Evolutionary conservation across 2,888 invertebrate genomes (phyloP), one percentile per base, ranked within the genome.

Genomic region (Miltochrista miniata): DNA sequence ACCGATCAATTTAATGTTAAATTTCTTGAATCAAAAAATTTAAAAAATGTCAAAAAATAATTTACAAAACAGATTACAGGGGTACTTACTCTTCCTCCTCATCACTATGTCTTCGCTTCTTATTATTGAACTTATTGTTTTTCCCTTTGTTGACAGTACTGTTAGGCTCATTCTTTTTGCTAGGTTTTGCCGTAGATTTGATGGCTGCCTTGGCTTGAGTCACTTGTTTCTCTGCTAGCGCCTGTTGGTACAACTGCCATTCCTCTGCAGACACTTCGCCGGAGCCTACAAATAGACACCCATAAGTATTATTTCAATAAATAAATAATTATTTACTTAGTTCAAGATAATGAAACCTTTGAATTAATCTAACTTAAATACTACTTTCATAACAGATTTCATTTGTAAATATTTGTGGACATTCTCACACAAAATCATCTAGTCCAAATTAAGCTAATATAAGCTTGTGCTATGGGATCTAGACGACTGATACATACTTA

Each of bases 191-290:
- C 0, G 68, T 39, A 3, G 75, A 49, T 56, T 81, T 84, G 0
- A 71, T 35, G 11, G 69, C 51, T 0, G 68, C 50, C 54, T 83
- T 87, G 45, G 54, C 70, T 31, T 75, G 74, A 0, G 69, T 47
- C 7, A 69, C 80, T 59, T 89, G 86, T 60, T 91, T 89, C 55
- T 90, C 89, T 0, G 81, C 81, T 11, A 91, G 59, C 0, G 87
- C 89, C 59, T 89, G 89, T 56, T 91, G 91, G 61, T 91, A 91
- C 14, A 90, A 45, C 51, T 90, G 87, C 91, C 91, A 91, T 66
- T 90, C 90, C 40, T 85, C 88, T 0, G 89, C 89, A 0, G 90
- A 83, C 8, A 91, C 90, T 72, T 90, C 90, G 46, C 86, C 57
- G 15, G 85, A 73, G 1, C 88, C 90, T 90, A 54, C 1, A 64